Evolutionary conservation across 2,888 invertebrate genomes (phyloP), one percentile per base, ranked within the genome.

Genomic region (Chalcosyrphus nemorum): DNA sequence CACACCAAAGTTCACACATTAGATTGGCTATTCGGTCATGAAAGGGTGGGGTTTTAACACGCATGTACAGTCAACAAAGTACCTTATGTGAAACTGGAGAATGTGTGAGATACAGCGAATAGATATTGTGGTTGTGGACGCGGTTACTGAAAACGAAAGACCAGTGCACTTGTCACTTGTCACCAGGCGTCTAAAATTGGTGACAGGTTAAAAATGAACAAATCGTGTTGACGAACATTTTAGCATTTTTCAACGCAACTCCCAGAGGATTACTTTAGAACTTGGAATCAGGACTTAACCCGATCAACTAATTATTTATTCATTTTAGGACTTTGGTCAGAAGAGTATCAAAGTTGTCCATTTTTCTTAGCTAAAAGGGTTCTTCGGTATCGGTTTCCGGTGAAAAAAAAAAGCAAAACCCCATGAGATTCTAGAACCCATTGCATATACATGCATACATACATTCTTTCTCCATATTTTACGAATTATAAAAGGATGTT

Each of bases 41-140:
- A 38, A 80, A 80, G 84, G 84, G 84, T 84, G 84, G 84, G 84
- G 84, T 80, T 35, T 78, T 45, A 75, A 35, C 75, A 84, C 84
- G 84, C 84, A 84, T 84, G 84, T 80, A 84, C 82, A 66, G 21
- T 57, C 24, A 59, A 17, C 61, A 41, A 13, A 66, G 32, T 78
- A 74, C 38, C 54, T 63, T 63, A 78, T 63, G 32, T 61, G 68
- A 61, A 27, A 45, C n/a, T 35, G 59, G 47, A 54, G 32, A 61
- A 38, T 84, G 80, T 74, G 59, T 75, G 66, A 50, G 65, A 72
- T 71, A 57, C 56, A 24, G 35, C 38, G 27, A 65, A 66, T 50
- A n/a, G 24, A 15, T 41, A 35, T 50, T 38, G 24, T 45, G 45
- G 24, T 13, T 45, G 43, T 35, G 32, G 66, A n/a, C n/a, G n/a